A percentile compares a stretch with the other conserved stretches of the same genome.
Conservation (phyloP, 2,113 vertebrate species). For the Jaculus jaculus region DNA sequence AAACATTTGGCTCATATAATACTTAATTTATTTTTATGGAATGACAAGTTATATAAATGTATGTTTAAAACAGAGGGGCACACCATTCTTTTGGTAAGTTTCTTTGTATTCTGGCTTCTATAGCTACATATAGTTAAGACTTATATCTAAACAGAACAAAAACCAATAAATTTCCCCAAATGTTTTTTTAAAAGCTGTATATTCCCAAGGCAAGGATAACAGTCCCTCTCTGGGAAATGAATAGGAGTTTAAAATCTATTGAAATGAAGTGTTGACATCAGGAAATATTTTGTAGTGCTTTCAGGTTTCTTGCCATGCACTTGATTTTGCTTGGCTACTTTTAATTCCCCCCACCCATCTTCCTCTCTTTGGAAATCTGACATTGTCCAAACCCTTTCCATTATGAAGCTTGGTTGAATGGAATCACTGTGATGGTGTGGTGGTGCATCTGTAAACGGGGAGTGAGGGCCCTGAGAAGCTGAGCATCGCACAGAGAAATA, state of each 20-base stretch:
- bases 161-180: slow-evolving; percentile 70
- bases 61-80: slow-evolving; percentile 82
- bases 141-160: slow-evolving; percentile 75
- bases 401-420: slow-evolving; percentile 82
- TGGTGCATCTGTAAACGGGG: slow-evolving; percentile 81
- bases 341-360: slow-evolving; percentile 69
- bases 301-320: slow-evolving; percentile 76
- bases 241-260: slow-evolving; percentile 76
- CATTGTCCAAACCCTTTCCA: slow-evolving; percentile 83
- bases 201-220: slow-evolving; percentile 71
- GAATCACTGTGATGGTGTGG: slow-evolving; percentile 70
- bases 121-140: slow-evolving; percentile 61
- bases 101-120: slow-evolving; percentile 73
- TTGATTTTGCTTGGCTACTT: slow-evolving; percentile 84
- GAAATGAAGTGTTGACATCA: slow-evolving; percentile 82
- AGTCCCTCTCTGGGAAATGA: slow-evolving; percentile 73
- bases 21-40: slow-evolving; percentile 86
- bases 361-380: slow-evolving; percentile 83
- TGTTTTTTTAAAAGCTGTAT: slow-evolving; percentile 38
- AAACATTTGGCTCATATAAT: slow-evolving; percentile 84
- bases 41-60: slow-evolving; percentile 84
- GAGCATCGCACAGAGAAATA: slow-evolving; percentile 81
- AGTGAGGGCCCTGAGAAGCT: slow-evolving; percentile 70
- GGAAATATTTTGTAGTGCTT: slow-evolving; percentile 83
- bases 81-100: slow-evolving; percentile 65